Conservation (phyloP, 1,140 invertebrate genomes). For the Trichomalopsis sarcophagae region DNA sequence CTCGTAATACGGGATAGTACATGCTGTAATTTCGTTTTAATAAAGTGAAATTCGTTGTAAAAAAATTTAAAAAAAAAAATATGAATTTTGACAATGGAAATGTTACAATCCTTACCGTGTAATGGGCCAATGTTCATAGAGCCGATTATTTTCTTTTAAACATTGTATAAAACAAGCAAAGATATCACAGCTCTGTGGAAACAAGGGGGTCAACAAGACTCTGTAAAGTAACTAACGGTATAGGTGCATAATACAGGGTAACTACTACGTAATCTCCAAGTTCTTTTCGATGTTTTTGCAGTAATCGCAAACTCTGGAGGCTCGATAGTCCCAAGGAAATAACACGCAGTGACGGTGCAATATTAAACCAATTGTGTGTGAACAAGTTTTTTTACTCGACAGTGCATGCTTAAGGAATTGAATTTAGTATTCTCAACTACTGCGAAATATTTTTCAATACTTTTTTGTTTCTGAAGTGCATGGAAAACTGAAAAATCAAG, state of each 20-base stretch:
- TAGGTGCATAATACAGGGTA: conserved; percentile 5
- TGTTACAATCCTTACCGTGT: neutral
- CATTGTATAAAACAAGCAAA: neutral
- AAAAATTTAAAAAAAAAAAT: neutral
- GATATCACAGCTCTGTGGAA: neutral
- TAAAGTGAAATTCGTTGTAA: neutral
- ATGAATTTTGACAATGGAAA: neutral
- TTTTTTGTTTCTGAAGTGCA: too few relatives aligned
- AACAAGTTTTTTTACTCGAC: neutral
- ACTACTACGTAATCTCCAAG: conserved; percentile 5
- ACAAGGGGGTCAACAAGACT: conserved; percentile 4
- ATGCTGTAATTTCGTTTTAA: too few relatives aligned
- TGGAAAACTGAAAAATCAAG: too few relatives aligned
- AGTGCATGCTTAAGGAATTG: conserved; percentile 10
- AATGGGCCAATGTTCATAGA: neutral
- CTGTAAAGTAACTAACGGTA: neutral
- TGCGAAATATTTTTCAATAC: too few relatives aligned
- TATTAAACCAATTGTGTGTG: conserved; percentile 7
- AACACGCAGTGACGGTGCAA: conserved; percentile 17
- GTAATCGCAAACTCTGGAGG: neutral
- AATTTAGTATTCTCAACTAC: neutral
- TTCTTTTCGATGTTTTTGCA: conserved; percentile 11
- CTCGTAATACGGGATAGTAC: too few relatives aligned
- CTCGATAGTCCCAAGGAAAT: neutral
- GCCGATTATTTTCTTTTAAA: neutral